Evolutionary conservation across 2,797 vertebrate species (phyloP), one percentile per base, ranked within the genome.

Genomic region (Botia kubotai): DNA sequence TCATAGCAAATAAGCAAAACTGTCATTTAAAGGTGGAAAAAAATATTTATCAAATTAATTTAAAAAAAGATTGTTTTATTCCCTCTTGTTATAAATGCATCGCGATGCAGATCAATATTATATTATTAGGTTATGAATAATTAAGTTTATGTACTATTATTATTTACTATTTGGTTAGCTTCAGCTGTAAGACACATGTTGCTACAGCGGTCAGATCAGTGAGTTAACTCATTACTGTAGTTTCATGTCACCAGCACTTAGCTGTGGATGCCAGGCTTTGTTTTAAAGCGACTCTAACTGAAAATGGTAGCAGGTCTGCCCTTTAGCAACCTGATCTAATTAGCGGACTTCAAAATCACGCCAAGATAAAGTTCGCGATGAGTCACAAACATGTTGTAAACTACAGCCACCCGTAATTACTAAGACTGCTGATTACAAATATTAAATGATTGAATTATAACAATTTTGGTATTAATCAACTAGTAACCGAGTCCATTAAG

Each of bases 151-250:
- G 33, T 33, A 33, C 33, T 33, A 33, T 5, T 33, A 5, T 33
- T 33, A 33, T 1, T 33, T 33, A 26, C 58, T 62, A 62, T 91
- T 93, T 91, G 92, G 93, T 93, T 94, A 94, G 33, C 33, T 33
- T 33, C 4, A 33, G 33, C 33, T 5, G 4, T 33, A 93, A 95
- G 23, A 26, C 89, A 93, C 90, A 93, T 93, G 92, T 93, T 93
- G 94, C 93, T 93, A 94, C 93, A 94, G 90, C 92, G 93, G 93
- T 92, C 92, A 91, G 92, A 93, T 93, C 94, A 95, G 95, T 94
- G 94, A 93, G 93, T 94, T 94, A 94, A 92, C 92, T 95, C 93
- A 95, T 95, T 95, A 95, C 91, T 91, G 91, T 92, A 91, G 92
- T 94, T 93, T 90, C 58, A 21, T 94, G 91, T 94, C 92, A 94